These are phyloP conservation scores for Calosoma granatense DNA, from an alignment of 1,140 invertebrate species.

Conservation along the genomic window DNA sequence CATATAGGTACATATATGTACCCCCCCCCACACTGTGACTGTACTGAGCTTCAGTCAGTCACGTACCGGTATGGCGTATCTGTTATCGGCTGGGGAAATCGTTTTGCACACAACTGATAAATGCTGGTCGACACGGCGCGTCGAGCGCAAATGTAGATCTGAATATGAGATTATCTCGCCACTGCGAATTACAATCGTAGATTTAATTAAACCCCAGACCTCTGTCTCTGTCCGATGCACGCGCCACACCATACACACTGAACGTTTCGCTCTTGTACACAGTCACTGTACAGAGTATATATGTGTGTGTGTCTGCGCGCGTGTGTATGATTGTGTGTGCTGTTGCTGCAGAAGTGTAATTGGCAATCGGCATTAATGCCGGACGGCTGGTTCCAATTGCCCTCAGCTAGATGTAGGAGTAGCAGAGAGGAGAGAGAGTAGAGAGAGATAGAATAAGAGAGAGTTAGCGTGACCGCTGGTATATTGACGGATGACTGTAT, in stretches of 20 bases:
- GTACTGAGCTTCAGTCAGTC: conserved; percentile 6
- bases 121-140: not conserved
- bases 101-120: conserved; percentile 11
- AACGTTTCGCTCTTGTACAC: too few relatives aligned
- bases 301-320: too few relatives aligned
- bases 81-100: conserved; percentile 13
- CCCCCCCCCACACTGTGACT: conserved; percentile 7
- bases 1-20: not conserved
- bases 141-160: not conserved
- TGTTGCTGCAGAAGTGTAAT: conserved; percentile 1
- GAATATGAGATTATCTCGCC: conserved; percentile 8
- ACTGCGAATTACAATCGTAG: conserved; percentile 6
- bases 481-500: too few relatives aligned
- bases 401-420: too few relatives aligned
- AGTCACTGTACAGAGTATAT: too few relatives aligned
- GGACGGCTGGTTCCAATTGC: conserved; percentile 1
- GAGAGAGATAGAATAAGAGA: too few relatives aligned
- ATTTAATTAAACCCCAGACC: conserved; percentile 6
- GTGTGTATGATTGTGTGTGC: too few relatives aligned
- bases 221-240: not conserved
- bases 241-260: too few relatives aligned
- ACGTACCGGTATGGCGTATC: not conserved
- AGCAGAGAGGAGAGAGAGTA: too few relatives aligned
- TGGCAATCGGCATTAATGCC: conserved; percentile 2
- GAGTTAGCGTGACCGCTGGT: too few relatives aligned